Evolutionary conservation across 2,888 invertebrate species (phyloP), one percentile per base, ranked within the genome.

Genomic region (Hesperia comma): DNA sequence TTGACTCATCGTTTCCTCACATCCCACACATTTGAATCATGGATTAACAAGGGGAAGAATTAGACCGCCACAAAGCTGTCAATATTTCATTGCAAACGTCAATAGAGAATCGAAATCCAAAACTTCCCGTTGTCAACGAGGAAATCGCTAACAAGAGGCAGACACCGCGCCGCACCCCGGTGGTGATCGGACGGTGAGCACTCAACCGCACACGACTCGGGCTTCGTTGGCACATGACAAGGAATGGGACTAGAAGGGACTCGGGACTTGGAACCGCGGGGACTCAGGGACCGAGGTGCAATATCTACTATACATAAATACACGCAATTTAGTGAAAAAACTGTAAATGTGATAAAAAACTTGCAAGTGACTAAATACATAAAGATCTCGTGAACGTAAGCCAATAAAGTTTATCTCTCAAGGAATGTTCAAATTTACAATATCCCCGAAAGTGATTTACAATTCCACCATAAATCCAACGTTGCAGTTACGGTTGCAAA

Each of bases 201-300:
- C 77, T 77, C 82, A 78, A 80, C 78, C 81, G 82, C 82, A 78
- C 81, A 77, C 79, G 77, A 77, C 69, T 75, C 79, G 78, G 88
- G 85, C 90, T 86, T 88, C 90, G 90, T 86, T 88, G 92, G 91
- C 92, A 91, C 91, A 80, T 83, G 82, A 83, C 86, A 79, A 85
- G 90, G 89, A 84, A 77, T 76, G 83, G 92, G 92, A 92, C 92
- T 91, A 92, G 92, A 88, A 74, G 80, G 92, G 90, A 88, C 81
- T 81, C 79, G 78, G 88, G 88, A 82, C 77, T 85, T 49, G 88
- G 90, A 87, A 84, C 87, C 78, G 77, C 71, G 67, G 76, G 86
- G 86, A 79, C 73, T 75, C 78, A 77, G 78, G 90, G 82, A 82
- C 79, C 79, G 78, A 79, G 82, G 76, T 78, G 71, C 74, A 68